Evolutionary conservation across 1,140 invertebrate genomes (phyloP).

Genomic region (Neodiprion pinetum): DNA sequence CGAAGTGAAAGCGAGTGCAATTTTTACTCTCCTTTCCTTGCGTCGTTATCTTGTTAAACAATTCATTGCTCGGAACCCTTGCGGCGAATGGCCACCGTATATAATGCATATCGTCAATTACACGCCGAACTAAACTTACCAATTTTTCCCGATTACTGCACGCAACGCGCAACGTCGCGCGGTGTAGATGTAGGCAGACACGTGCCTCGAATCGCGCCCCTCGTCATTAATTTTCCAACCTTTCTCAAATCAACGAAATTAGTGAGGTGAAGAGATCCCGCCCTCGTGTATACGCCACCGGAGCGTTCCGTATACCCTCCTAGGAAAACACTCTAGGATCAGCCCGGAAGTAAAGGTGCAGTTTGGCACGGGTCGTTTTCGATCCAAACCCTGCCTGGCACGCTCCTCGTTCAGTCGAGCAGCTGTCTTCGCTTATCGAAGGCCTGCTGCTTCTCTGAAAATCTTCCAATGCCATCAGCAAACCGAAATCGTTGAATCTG

Average conservation of each 20-base stretch:
- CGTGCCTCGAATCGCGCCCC: neutral
- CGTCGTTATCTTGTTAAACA: no score
- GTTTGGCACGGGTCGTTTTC: constrained; percentile 17
- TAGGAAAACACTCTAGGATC: neutral
- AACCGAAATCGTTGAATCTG: neutral
- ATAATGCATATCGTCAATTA: no score
- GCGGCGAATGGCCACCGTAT: no score
- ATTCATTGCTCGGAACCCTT: no score
- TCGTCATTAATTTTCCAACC: neutral
- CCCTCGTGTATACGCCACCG: neutral
- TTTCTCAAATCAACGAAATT: constrained; percentile 8
- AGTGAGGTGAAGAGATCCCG: neutral
- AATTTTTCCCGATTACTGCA: no score
- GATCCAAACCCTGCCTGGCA: constrained; percentile 27
- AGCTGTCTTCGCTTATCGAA: constrained; percentile 35
- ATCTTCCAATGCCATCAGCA: neutral
- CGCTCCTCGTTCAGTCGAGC: constrained; percentile 32
- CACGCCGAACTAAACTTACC: no score
- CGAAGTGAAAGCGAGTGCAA: neutral
- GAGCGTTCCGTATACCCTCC: neutral
- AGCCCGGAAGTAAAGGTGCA: constrained; percentile 15
- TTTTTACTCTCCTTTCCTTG: neutral
- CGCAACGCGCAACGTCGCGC: no score
- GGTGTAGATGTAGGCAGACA: neutral
- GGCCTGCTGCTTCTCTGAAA: neutral